Evolutionary conservation across 2,797 vertebrate genomes (phyloP), one percentile per base, ranked within the genome.

Genomic region (Malacoctenus gilli): DNA sequence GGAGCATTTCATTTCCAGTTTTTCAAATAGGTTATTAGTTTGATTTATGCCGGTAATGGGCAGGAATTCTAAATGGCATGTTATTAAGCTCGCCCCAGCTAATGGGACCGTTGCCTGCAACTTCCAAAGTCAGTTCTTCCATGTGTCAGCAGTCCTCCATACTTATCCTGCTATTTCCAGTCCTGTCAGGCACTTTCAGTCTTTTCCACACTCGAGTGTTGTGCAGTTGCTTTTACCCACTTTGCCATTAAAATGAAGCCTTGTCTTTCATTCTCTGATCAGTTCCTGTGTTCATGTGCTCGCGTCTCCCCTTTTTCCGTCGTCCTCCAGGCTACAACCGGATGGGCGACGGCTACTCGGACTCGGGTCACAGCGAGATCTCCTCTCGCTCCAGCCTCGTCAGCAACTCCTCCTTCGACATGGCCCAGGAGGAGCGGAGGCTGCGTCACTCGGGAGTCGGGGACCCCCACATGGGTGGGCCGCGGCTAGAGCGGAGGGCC

Each of bases 371-470:
- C 91, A 97, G 96, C 44, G 97, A 98, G 88, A 95, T 98, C 78
- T 99, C 96, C 20, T 98, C 97, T 8, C 93, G 96, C 69, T 99
- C 96, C 85, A 98, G 96, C 75, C 95, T 99, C 15, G 94, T 98
- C 89, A 99, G 97, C 87, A 98, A 97, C 86, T 98, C 95, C 2
- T 98, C 96, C 12, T 96, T 98, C 76, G 97, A 99, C 82, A 94
- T 95, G 37, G 83, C 94, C 37, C 95, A 96, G 42, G 96, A 98
- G 2, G 96, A 98, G 73, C 86, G 95, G 74, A 89, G 94, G 31
- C 94, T 96, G 52, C 92, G 96, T 53, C 95, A 95, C 78, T 95
- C 94, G 63, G 94, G 93, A 75, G 88, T 93, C 0, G 92, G 92
- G 32, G 95, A 98, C 4, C 87, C 92, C 4, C 94, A 93, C 70